Base-by-base conservation (phyloP, 2,888 invertebrate genomes). In the Epirrhoe tristata region DNA sequence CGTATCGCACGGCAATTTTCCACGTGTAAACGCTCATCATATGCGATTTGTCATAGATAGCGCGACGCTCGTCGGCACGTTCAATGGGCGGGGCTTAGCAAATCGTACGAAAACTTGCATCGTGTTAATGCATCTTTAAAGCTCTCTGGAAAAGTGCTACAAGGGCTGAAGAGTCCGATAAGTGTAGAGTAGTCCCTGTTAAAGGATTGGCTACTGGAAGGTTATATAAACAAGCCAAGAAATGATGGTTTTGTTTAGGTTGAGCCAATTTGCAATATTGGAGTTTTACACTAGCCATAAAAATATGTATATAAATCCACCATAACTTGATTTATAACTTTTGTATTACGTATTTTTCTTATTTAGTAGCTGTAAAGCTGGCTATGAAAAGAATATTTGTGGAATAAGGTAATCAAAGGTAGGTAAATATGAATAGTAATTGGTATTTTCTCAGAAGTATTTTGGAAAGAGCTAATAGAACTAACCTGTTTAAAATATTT, bases 191-290 rank as follows among this genome's bases (percentile, higher is more conserved):
- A 56, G 12, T n/a, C 43, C 17, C 6, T 16, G 24, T 7, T 36
- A 54, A 64, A 64, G 14, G 58, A 31, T 59, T 48, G 53, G 55
- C 16, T 50, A 63, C n/a, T 59, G 24, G 14, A 64, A 59, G 50
- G 58, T 58, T 58, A 54, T 58, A 63, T 36, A 24, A 24, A 24
- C 8, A 54, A 51, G 24, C 17, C 51, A 32, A 43, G 34, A 57
- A 57, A 57, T 63, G 43, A 55, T 48, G 55, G 50, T 54, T 62
- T 56, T 62, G 62, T 62, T 62, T 55, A 48, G 55, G 31, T 36
- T n/a, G 24, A 17, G 43, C 24, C 46, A 32, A 61, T 61, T 61
- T 55, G 48, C 46, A 36, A 50, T 36, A 55, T 48, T 62, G 62
- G 55, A 48, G 24, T 52, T 59, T 52, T n/a, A 36, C 24, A 34